Base-by-base conservation (phyloP, 2,888 invertebrate species). In the Drosophila borealis region DNA sequence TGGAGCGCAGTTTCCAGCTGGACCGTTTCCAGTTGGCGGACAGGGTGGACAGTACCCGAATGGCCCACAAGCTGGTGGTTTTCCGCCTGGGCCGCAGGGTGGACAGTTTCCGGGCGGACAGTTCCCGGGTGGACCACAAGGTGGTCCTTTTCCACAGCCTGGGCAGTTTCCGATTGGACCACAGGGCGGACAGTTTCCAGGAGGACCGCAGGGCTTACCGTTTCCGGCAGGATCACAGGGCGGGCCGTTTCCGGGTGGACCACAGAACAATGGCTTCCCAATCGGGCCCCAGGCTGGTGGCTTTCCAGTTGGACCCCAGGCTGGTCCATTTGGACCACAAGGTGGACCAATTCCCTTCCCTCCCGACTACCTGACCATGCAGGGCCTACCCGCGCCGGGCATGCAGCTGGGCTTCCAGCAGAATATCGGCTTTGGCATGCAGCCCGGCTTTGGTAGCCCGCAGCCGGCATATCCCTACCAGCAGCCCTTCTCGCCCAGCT, bases 401-500 rank as follows among this genome's bases (percentile, higher is more conserved):
- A 45, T 66, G 17, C 78, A 70, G 17, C 17, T 66, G 0, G 36
- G 70, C 13, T 84, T 78, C 61, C 80, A 80, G 9, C 80, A 66
- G 9, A 53, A 64, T 14, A 4, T 19, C 0, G 82, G 76, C 2
- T 79, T 85, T 17, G 74, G 53, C 37, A 61, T 54, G 34, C 82
- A 76, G 2, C 37, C 29, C 8, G 77, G 70, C 1, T 74, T 83
- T 6, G 72, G 60, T 4, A 63, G 62, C 17, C 77, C 80, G 0
- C 57, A 59, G 4, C 55, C 62, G 14, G 10, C 42, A 5, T 55
- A 66, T 50, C 67, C 80, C 4, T 82, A 61, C 41, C 82, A 82
- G 39, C 79, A 81, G 8, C 63, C 70, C 17, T 81, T 81, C 29
- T 64, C 64, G 19, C 81, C 87, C 25, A 78, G 84, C 45, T 87